Percentiles rank a stretch among this genome's conserved stretches.
These are phyloP conservation scores for Dendrolimus kikuchii DNA, from an alignment of 1,140 invertebrate genomes.

Conservation along the genomic window DNA sequence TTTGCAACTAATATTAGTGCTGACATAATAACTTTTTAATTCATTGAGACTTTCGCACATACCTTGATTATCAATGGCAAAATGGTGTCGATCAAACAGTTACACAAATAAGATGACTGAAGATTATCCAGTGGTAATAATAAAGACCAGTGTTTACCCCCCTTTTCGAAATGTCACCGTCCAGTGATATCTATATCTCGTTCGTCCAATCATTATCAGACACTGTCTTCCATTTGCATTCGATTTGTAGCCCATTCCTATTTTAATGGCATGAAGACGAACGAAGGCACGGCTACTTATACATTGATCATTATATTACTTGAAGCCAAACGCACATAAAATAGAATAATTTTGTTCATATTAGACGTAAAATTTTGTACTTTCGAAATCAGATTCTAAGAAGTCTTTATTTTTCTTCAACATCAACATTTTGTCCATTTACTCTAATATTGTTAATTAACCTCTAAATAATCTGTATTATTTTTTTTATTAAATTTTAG, in stretches of 20 bases:
- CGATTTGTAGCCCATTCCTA: constrained; percentile 26
- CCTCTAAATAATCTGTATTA: constrained; percentile 66
- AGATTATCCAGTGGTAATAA: too few relatives aligned
- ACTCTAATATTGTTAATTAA: constrained; percentile 57
- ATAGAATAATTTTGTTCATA: constrained; percentile 48
- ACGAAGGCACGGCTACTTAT: constrained; percentile 68
- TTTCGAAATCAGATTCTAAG: constrained; percentile 67
- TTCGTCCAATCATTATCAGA: constrained; percentile 12
- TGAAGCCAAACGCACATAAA: constrained; percentile 67
- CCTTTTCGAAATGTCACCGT: constrained; percentile 21
- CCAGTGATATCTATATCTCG: constrained; percentile 10
- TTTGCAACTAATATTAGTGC: too few relatives aligned
- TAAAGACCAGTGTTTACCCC: not conserved
- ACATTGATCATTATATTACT: constrained; percentile 49
- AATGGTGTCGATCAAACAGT: too few relatives aligned
- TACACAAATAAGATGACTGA: too few relatives aligned
- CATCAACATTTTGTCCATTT: constrained; percentile 58
- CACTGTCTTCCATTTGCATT: not conserved
- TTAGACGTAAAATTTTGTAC: constrained; percentile 64
- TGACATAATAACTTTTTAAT: too few relatives aligned
- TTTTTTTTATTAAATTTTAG: constrained; percentile 44
- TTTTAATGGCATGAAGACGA: constrained; percentile 51
- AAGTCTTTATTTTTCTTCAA: constrained; percentile 56
- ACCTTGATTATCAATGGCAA: too few relatives aligned
- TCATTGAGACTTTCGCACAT: too few relatives aligned